phyloP scores from a whole-genome alignment of 2,888 invertebrate species.

The Bhutanitis thaidina region DNA sequence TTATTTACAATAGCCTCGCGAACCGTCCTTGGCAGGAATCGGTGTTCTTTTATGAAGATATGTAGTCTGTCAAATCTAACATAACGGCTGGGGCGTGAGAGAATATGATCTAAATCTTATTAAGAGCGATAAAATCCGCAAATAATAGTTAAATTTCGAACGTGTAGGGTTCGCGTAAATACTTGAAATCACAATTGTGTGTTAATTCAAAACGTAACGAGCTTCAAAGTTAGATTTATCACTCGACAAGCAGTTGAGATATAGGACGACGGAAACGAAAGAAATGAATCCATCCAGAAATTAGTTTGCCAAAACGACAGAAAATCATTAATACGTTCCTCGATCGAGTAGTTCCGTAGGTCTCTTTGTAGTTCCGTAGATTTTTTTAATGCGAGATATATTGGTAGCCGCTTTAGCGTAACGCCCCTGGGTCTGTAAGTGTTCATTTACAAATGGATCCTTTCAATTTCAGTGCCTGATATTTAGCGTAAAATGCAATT shows the following conservation, averaged over 20 bases:
- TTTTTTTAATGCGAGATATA: background rate
- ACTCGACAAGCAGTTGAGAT: background rate
- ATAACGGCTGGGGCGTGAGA: too few relatives aligned
- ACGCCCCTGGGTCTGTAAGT: slow-evolving; percentile 34
- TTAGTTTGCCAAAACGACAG: slow-evolving; percentile 35
- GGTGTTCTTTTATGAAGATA: too few relatives aligned
- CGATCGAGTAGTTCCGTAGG: slow-evolving; percentile 7
- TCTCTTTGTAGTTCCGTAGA: background rate
- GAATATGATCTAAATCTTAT: too few relatives aligned
- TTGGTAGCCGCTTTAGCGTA: background rate
- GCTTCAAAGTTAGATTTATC: background rate
- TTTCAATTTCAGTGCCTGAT: slow-evolving; percentile 75
- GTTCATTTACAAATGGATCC: slow-evolving; percentile 40
- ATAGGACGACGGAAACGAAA: slow-evolving; percentile 16
- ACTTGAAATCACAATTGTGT: too few relatives aligned
- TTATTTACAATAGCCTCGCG: too few relatives aligned
- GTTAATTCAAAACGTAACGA: background rate
- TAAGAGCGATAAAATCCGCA: too few relatives aligned
- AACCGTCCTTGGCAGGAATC: too few relatives aligned
- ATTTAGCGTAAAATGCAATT: slow-evolving; percentile 51
- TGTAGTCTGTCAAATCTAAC: too few relatives aligned
- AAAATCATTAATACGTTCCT: slow-evolving; percentile 25
- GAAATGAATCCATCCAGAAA: slow-evolving; percentile 51
- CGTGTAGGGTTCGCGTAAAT: too few relatives aligned
- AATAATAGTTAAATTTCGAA: too few relatives aligned